Percentiles rank a stretch among this genome's conserved stretches.
Conservation (phyloP, 2,888 invertebrate genomes). For the Lordiphosa fenestrarum region DNA sequence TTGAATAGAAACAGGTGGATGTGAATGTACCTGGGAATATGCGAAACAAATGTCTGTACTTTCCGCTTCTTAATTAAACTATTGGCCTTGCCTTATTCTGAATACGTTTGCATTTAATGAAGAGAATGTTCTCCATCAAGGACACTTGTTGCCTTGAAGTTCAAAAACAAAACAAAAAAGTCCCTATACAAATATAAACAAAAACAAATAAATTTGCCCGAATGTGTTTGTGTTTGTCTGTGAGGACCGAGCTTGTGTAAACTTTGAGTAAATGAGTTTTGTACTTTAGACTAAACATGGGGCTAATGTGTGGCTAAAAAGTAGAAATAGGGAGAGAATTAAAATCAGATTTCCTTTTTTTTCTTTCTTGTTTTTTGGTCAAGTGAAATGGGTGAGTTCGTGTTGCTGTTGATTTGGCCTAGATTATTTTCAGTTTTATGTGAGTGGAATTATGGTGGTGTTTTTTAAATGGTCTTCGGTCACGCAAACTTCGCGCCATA, state of each 20-base stretch:
- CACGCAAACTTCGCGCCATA: constrained; percentile 2
- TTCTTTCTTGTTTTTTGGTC: neutral
- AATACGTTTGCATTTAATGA: constrained; percentile 2
- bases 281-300: constrained; percentile 8
- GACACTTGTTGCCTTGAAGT: constrained; percentile 9
- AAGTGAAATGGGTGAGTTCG: neutral
- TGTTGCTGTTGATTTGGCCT: neutral
- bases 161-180: neutral
- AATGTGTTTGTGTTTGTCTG: neutral
- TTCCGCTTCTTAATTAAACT: constrained; percentile 8
- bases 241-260: constrained; percentile 20
- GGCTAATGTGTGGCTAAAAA: constrained; percentile 8
- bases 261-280: constrained; percentile 31
- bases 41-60: neutral
- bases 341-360: neutral
- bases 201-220: constrained; percentile 7
- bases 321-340: neutral
- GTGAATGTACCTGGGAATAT: too few species aligned
- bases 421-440: neutral
- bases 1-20: too few species aligned
- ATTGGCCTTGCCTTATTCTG: constrained; percentile 2
- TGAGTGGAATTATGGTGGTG: neutral
- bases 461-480: neutral
- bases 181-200: constrained; percentile 8
- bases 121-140: neutral